Evolutionary conservation across 2,797 vertebrate genomes (phyloP).

Genomic region (Platalea minor): DNA sequence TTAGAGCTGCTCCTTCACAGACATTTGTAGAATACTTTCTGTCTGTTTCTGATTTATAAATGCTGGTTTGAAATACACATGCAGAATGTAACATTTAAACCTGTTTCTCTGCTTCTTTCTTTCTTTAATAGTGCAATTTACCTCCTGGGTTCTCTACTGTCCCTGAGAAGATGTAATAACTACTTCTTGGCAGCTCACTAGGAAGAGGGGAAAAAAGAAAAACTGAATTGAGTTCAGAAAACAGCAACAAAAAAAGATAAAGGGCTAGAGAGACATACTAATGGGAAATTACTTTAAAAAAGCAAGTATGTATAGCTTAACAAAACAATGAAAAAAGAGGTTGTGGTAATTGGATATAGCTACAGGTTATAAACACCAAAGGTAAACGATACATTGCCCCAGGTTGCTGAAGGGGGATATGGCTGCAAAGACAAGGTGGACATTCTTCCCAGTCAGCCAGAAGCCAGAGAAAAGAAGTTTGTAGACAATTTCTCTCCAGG

Average conservation of each 20-base stretch:
- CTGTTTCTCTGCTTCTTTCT: not conserved
- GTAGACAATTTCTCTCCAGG: not conserved
- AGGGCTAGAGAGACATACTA: not conserved
- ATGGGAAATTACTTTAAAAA: not conserved
- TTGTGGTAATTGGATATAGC: not conserved
- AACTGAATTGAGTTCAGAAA: not conserved
- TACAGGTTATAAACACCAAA: not conserved
- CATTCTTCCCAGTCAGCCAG: not conserved
- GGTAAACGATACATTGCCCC: not conserved
- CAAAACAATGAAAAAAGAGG: not conserved
- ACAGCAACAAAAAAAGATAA: not conserved
- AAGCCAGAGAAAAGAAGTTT: not conserved
- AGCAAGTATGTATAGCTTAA: not conserved
- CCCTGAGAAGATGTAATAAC: not conserved
- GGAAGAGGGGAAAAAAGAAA: not conserved
- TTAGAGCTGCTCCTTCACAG: not conserved
- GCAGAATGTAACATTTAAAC: not conserved
- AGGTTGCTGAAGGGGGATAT: not conserved
- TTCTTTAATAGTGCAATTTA: not conserved
- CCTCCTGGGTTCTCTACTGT: not conserved
- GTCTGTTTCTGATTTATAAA: not conserved
- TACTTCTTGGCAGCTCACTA: not conserved
- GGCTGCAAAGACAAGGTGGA: not conserved
- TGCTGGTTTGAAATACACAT: not conserved
- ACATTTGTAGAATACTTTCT: not conserved